These are phyloP conservation scores for Colletes latitarsis DNA, from an alignment of 1,140 invertebrate species.

Conservation along the genomic window DNA sequence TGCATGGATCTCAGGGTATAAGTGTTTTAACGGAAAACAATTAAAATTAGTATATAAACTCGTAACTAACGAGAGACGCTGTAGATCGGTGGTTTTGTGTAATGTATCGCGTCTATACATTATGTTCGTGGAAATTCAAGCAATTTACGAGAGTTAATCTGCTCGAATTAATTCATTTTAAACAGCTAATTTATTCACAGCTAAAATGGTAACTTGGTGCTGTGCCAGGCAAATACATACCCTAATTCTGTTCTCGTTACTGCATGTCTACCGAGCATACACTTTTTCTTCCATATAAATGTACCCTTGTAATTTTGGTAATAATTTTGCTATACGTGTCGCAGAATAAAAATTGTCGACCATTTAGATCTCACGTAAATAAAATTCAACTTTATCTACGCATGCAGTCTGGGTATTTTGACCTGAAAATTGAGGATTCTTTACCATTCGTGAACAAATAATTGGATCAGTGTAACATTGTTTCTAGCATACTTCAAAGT, in stretches of 20 bases:
- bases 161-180: conserved; percentile 12
- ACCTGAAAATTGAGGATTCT: too few species aligned
- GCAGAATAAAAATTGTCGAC: too few species aligned
- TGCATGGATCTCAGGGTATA: too few species aligned
- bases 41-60: too few species aligned
- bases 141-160: conserved; percentile 5
- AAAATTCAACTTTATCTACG: too few species aligned
- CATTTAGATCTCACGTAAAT: too few species aligned
- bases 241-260: conserved; percentile 7
- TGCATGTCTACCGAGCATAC: neutral
- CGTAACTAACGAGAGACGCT: too few species aligned
- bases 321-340: neutral
- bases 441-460: too few species aligned
- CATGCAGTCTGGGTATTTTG: too few species aligned
- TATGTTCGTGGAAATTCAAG: neutral
- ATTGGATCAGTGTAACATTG: too few species aligned
- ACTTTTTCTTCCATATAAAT: conserved; percentile 3
- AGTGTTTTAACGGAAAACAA: too few species aligned
- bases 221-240: neutral
- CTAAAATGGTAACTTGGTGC: conserved; percentile 1
- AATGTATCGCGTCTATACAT: neutral
- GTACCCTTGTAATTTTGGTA: neutral
- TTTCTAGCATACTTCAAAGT: too few species aligned
- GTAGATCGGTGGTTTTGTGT: neutral
- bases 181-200: neutral